Percentiles rank a stretch among this genome's conserved stretches.
Evolutionary conservation across 2,113 vertebrate species (phyloP).

Genomic region (Nothoprocta pentlandii): DNA sequence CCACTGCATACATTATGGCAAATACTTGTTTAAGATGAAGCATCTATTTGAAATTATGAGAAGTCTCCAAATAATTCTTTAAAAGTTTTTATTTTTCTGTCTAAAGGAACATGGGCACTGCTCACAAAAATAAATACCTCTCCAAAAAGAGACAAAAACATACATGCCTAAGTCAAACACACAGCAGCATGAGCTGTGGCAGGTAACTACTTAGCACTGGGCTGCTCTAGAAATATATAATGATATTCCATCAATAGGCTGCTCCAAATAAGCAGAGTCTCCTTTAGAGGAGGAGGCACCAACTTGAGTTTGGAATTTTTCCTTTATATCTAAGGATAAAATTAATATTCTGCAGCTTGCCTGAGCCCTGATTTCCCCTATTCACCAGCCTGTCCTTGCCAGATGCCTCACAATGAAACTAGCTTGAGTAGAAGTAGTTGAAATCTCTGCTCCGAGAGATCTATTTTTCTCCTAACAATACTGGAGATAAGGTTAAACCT

Average conservation of each 20-base stretch:
- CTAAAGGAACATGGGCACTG: constrained; percentile 60
- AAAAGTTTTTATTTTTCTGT: constrained; percentile 54
- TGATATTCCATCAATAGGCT: constrained; percentile 18
- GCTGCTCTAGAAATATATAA: constrained; percentile 26
- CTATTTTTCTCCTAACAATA: constrained; percentile 46
- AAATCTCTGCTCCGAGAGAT: constrained; percentile 42
- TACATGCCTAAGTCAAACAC: constrained; percentile 7
- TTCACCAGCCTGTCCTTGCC: constrained; percentile 43
- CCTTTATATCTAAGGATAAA: background rate
- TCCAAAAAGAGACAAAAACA: constrained; percentile 17
- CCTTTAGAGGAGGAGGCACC: background rate
- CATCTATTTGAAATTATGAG: constrained; percentile 65
- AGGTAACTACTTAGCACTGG: constrained; percentile 54
- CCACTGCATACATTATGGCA: constrained; percentile 54
- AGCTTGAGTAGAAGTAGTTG: background rate
- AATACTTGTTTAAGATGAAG: constrained; percentile 65
- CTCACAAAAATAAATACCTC: constrained; percentile 33
- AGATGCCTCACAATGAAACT: background rate
- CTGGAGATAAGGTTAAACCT: constrained; percentile 25
- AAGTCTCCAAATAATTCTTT: constrained; percentile 65
- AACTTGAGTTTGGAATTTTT: constrained; percentile 1
- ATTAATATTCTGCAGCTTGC: constrained; percentile 13
- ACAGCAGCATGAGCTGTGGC: background rate
- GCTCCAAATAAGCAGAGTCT: constrained; percentile 14
- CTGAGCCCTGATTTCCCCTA: background rate